A percentile compares a stretch with the other conserved stretches of the same genome.
phyloP scores from a whole-genome alignment of 2,113 vertebrate genomes.

The Ursus arctos region DNA sequence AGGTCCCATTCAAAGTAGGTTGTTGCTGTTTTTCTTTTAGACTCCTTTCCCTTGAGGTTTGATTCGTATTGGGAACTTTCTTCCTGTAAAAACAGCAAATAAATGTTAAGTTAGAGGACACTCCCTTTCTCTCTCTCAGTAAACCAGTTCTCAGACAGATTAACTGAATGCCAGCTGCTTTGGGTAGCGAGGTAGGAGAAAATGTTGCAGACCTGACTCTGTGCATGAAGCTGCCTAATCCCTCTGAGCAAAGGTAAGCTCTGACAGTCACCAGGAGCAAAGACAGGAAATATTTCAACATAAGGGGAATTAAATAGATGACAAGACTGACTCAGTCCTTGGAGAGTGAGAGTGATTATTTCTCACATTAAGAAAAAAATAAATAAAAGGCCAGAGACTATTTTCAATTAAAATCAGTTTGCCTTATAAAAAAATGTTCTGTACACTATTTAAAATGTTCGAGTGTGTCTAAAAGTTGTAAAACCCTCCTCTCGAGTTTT shows the following conservation, averaged over 20 bases:
- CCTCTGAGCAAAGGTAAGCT: constrained; percentile 62
- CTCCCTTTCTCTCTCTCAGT: constrained; percentile 45
- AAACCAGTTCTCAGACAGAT: constrained; percentile 35
- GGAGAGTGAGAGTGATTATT: constrained; percentile 46
- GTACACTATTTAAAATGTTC: background rate
- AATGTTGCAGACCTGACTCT: accelerated
- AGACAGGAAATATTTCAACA: background rate
- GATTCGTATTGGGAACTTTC: constrained; percentile 80
- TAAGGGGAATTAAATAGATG: constrained; percentile 20
- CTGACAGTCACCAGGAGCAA: background rate
- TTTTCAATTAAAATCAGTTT: constrained; percentile 46
- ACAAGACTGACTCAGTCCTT: background rate
- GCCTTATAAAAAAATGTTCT: constrained; percentile 5
- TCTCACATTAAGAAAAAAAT: background rate
- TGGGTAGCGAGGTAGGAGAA: background rate
- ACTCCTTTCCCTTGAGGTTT: constrained; percentile 66
- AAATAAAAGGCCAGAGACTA: background rate
- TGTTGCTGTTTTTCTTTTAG: constrained; percentile 66
- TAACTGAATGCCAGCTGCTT: background rate
- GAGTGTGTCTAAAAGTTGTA: constrained; percentile 3
- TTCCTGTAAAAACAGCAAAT: constrained; percentile 80
- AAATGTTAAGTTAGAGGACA: constrained; percentile 82
- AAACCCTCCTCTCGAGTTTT: background rate
- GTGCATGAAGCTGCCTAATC: background rate
- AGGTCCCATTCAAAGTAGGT: constrained; percentile 54